Evolutionary conservation across 2,888 invertebrate species (phyloP).

Genomic region (Andrena bicolor): DNA sequence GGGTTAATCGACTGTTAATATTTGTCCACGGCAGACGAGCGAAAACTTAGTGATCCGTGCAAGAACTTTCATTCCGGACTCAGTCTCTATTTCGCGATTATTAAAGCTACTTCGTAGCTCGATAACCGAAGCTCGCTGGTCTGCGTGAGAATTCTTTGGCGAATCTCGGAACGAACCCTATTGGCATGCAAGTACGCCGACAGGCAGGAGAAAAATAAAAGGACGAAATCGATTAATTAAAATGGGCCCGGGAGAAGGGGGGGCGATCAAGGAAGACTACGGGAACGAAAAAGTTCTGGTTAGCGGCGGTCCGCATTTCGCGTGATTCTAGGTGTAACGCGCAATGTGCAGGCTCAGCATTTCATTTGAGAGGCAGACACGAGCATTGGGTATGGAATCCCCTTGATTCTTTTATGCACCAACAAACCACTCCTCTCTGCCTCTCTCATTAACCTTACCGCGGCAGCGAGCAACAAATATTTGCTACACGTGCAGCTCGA

Average conservation of each 20-base stretch:
- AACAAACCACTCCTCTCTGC: constrained; percentile 57
- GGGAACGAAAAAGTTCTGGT: constrained; percentile 75
- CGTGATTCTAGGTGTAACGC: constrained; percentile 72
- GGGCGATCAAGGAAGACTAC: constrained; percentile 28
- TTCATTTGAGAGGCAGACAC: constrained; percentile 73
- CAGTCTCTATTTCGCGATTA: too few relatives aligned
- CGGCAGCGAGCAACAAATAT: constrained; percentile 38
- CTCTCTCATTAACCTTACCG: constrained; percentile 41
- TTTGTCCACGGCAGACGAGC: too few relatives aligned
- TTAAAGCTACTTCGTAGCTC: too few relatives aligned
- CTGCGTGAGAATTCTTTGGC: background rate
- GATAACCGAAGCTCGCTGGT: too few relatives aligned
- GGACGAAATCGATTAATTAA: constrained; percentile 42
- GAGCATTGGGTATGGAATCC: constrained; percentile 58
- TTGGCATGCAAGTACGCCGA: background rate
- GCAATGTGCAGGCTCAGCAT: constrained; percentile 78
- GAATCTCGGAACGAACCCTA: background rate
- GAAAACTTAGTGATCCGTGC: too few relatives aligned
- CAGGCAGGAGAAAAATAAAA: background rate
- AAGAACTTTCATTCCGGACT: too few relatives aligned
- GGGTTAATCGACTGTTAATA: too few relatives aligned
- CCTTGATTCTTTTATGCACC: constrained; percentile 65
- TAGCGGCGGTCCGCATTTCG: constrained; percentile 76
- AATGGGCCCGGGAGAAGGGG: background rate
- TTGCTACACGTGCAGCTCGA: constrained; percentile 41